Base-by-base conservation (phyloP, 2,888 invertebrate species). In the Icerya purchasi region DNA sequence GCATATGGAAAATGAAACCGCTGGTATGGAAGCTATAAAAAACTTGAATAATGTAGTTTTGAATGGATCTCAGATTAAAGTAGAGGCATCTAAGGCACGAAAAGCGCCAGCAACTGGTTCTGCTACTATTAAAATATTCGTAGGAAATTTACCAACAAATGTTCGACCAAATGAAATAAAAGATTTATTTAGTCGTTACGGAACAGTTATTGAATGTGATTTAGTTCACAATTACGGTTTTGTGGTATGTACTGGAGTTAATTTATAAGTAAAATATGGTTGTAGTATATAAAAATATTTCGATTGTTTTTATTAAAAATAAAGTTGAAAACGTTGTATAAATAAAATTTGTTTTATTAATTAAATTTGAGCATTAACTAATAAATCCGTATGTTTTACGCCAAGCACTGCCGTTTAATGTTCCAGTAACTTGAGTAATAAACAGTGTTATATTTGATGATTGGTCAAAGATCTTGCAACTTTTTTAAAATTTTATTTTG, bases 211-310 rank as follows among this genome's bases (percentile, higher is more conserved):
- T 67, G 96, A 97, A 74, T 92, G 92, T 76, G 94, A 96, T 80
- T 91, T 97, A 72, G 87, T 94, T 66, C 86, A 92, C 70, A 94
- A 93, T 78, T 96, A 92, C 78, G 96, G 94, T 67, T 96, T 96
- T 79, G 93, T 97, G 70, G 75, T 75, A 66, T 69, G 72, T 68
- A 8, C 14, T n/a, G n/a, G n/a, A n/a, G n/a, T n/a, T n/a, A n/a
- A n/a, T n/a, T n/a, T n/a, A n/a, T n/a, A n/a, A n/a, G n/a, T n/a
- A n/a, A n/a, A n/a, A n/a, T n/a, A n/a, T n/a, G n/a, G n/a, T n/a
- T n/a, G n/a, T n/a, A n/a, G n/a, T n/a, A n/a, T n/a, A n/a, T n/a
- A n/a, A n/a, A n/a, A n/a, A n/a, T n/a, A n/a, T n/a, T n/a, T n/a
- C n/a, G n/a, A n/a, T n/a, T n/a, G n/a, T n/a, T n/a, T n/a, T n/a